Conservation (phyloP, 1,140 invertebrate genomes). For the Acromyrmex charruanus region DNA sequence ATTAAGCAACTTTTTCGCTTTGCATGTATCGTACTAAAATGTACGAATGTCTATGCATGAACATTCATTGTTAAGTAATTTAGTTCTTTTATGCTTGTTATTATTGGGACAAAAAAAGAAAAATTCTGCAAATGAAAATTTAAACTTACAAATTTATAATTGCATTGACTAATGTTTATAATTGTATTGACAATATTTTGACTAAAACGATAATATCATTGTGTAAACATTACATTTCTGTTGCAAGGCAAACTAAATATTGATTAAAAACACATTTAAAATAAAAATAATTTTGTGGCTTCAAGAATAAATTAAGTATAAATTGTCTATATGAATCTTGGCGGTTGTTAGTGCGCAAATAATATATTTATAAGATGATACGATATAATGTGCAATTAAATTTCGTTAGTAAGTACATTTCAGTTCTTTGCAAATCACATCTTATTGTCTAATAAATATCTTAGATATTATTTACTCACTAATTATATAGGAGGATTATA, state of each 20-base stretch:
- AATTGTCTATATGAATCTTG: no score
- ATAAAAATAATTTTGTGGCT: no score
- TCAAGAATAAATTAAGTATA: no score
- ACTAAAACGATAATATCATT: background rate
- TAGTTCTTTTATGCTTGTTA: background rate
- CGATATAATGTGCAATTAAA: no score
- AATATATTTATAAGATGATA: no score
- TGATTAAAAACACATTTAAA: constrained; percentile 4
- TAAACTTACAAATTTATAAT: background rate
- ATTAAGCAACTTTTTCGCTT: constrained; percentile 1
- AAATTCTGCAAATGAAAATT: background rate
- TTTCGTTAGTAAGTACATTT: no score
- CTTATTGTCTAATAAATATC: no score
- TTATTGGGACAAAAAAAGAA: background rate
- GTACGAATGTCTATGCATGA: background rate
- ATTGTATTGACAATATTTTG: background rate
- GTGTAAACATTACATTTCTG: background rate
- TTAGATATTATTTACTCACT: no score
- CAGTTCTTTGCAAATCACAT: no score
- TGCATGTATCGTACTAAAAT: background rate
- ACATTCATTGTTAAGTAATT: background rate
- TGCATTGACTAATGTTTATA: background rate
- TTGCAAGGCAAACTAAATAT: background rate
- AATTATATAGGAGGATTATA: no score
- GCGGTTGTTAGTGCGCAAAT: no score